Evolutionary conservation across 2,888 invertebrate species (phyloP).

Genomic region (Trissolcus japonicus): DNA sequence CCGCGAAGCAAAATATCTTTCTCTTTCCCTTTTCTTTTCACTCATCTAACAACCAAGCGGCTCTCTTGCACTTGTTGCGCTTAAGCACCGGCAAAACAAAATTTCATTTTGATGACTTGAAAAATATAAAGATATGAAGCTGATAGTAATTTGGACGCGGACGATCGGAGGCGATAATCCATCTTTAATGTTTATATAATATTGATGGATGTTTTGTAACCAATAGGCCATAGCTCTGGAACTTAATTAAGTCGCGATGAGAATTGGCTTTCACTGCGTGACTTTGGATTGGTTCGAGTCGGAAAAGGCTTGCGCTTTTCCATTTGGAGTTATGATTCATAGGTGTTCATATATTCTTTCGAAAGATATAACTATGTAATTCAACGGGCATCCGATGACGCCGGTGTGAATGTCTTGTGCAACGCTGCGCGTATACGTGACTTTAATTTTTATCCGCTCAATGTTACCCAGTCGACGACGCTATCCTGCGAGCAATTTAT

Average conservation of each 20-base stretch:
- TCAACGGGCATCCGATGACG: constrained; percentile 19
- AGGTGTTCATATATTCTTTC: constrained; percentile 26
- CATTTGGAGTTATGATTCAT: constrained; percentile 19
- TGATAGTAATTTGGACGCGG: too few relatives aligned
- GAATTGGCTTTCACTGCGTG: constrained; percentile 25
- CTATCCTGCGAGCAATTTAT: too few relatives aligned
- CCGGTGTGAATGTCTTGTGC: constrained; percentile 25
- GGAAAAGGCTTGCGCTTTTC: constrained; percentile 19
- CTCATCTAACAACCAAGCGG: constrained; percentile 40
- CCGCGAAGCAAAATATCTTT: constrained; percentile 32
- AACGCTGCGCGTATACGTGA: constrained; percentile 17
- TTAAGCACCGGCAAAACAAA: constrained; percentile 18
- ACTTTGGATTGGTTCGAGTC: constrained; percentile 10
- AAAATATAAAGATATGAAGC: background rate
- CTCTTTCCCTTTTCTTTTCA: constrained; percentile 52
- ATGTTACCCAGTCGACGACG: too few relatives aligned
- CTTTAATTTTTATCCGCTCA: constrained; percentile 16
- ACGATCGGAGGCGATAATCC: too few relatives aligned
- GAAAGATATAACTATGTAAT: constrained; percentile 18
- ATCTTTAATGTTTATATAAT: constrained; percentile 38
- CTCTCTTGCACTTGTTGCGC: constrained; percentile 12
- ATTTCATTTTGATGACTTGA: background rate
- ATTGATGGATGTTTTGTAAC: constrained; percentile 31
- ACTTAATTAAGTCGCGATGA: constrained; percentile 9
- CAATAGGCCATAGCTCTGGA: background rate